These are phyloP conservation scores for Aspidiotus rigidus DNA, from an alignment of 2,888 invertebrate genomes.

Conservation along the genomic window DNA sequence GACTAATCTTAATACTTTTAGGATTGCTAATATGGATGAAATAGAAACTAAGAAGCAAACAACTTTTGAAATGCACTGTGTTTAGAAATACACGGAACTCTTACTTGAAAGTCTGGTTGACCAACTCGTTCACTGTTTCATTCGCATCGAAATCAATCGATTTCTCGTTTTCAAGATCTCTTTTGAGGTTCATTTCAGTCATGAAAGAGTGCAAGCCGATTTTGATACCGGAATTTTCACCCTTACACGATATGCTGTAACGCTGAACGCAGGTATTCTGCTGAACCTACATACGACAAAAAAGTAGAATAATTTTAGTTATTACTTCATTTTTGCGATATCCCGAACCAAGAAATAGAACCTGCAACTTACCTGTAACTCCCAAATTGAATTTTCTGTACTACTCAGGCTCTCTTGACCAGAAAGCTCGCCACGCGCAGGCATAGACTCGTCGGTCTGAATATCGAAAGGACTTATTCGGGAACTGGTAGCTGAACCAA, in stretches of 20 bases:
- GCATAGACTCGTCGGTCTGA: conserved; percentile 77
- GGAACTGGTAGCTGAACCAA: conserved; percentile 16
- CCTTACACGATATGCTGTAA: conserved; percentile 13
- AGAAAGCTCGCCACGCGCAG: conserved; percentile 73
- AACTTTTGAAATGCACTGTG: too few relatives aligned
- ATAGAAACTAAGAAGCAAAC: too few relatives aligned
- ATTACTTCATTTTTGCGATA: background rate
- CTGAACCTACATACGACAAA: conserved; percentile 1
- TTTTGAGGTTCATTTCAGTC: conserved; percentile 22
- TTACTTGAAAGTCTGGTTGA: too few relatives aligned
- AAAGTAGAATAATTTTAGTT: background rate
- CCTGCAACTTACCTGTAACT: conserved; percentile 39
- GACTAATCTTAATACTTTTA: too few relatives aligned
- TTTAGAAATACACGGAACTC: too few relatives aligned
- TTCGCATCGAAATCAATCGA: too few relatives aligned
- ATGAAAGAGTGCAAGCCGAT: conserved; percentile 22
- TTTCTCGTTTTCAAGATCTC: conserved; percentile 7
- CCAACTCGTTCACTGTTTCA: too few relatives aligned
- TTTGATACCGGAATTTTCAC: conserved; percentile 14
- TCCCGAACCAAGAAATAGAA: background rate
- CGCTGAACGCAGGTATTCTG: conserved; percentile 7
- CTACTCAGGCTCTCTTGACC: conserved; percentile 61
- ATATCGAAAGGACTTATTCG: conserved; percentile 51
- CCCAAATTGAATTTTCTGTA: conserved; percentile 66
- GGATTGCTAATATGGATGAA: too few relatives aligned